Base-by-base conservation (phyloP, 2,888 invertebrate genomes). In the Noctua pronuba region DNA sequence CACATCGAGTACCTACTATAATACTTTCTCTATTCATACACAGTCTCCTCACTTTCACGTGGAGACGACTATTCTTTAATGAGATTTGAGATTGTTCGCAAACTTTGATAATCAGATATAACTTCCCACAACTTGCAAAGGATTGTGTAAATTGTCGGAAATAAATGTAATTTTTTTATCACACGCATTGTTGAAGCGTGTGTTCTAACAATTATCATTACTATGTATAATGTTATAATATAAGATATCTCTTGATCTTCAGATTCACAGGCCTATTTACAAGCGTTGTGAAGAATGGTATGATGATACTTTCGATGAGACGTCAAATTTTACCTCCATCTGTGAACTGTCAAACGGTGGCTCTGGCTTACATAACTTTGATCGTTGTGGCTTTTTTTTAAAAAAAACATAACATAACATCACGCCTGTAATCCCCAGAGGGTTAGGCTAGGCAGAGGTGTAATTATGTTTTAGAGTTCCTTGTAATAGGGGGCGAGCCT, bases 11-110 rank as follows among this genome's bases (percentile, higher is more conserved):
- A 67, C 55, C 49, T 60, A 84, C 90, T 84, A 85, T 86, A 83
- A 91, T 94, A 95, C 96, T 96, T 96, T 96, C 96, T 95, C 96
- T 94, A 94, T 95, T 95, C 95, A 95, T 93, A 84, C 78, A 91
- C 92, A 92, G 91, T 92, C 93, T 91, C 91, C 90, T 93, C 93
- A 95, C 96, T 96, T 96, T 96, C 95, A 89, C 94, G 91, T 89
- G 85, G 86, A 90, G 90, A 89, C 89, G 85, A 87, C 88, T 90
- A 90, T 92, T 91, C 90, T 90, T 90, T 93, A 93, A 92, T 94
- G 93, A 93, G 94, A 94, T 92, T 90, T 90, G 88, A 90, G 92
- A 94, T 93, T 92, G 92, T 92, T 91, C 89, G 89, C 91, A 89
- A 92, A 92, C 92, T 92, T 92, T 92, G 91, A 92, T 94, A 93